Evolutionary conservation across 92 coral and sea anemone species (phyloP), one percentile per base, ranked within the genome.

Genomic region (Porites rus): DNA sequence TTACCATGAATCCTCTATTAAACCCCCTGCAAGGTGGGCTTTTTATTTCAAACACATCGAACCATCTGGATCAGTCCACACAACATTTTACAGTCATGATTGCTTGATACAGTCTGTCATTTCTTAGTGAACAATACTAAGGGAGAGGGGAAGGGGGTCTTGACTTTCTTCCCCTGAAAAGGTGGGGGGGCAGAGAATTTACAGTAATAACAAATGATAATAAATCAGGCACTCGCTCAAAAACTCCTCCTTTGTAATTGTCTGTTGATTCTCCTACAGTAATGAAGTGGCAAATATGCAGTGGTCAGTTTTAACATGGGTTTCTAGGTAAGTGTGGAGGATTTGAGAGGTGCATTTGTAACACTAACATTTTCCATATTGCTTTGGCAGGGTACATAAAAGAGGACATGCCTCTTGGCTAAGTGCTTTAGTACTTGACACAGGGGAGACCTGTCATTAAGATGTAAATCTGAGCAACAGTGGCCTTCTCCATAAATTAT

Each of bases 381-480:
- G 60, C 14, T 54, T 54, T 9, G 60, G 60, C 60, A 7, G 13
- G 60, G 60, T 54, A 54, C 60, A 9, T 54, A 7, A 54, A 65
- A 65, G 70, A 65, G 70, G 70, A 65, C 11, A 65, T 17, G 70
- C 70, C 70, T 65, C 70, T 65, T 65, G 70, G 70, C 70, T 65
- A 65, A 65, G 70, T 0, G 70, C 22, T 17, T 65, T 28, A 24
- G 70, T 65, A 65, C 70, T 65, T 65, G 70, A 65, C 70, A 65
- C 70, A 14, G 70, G 70, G 70, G 70, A 65, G 70, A 65, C 70
- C 70, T 65, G 70, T 13, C 6, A 65, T 65, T 65, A 65, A 8
- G 70, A 65, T 65, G 28, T 8, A 65, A 65, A 65, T 65, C 70
- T 65, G 28, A 65, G 70, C 70, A 65, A 65, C 70, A 65, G 12